Evolutionary conservation across 2,797 vertebrate genomes (phyloP).

Genomic region (Cuculus canorus): DNA sequence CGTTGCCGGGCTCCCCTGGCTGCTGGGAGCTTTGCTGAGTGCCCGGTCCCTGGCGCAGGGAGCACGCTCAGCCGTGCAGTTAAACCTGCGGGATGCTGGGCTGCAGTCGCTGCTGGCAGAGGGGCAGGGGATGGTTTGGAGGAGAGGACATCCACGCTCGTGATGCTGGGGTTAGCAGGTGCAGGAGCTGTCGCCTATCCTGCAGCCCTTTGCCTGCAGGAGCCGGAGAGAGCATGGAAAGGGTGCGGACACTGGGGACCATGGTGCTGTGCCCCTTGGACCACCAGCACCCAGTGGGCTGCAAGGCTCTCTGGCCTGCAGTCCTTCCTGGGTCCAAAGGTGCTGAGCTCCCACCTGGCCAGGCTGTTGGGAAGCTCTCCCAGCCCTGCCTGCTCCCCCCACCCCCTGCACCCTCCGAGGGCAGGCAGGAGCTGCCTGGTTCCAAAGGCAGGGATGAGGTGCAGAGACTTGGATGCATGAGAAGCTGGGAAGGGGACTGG

Average conservation of each 20-base stretch:
- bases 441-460: neutral
- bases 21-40: no score
- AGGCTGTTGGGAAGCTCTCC: neutral
- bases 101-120: no score
- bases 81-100: no score
- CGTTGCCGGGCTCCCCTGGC: neutral
- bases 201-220: neutral
- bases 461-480: rapidly evolving
- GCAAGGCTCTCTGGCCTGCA: neutral
- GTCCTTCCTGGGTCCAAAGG: neutral
- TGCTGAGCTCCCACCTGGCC: rapidly evolving
- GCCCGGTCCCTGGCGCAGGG: no score
- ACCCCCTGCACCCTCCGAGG: neutral
- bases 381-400: neutral
- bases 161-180: rapidly evolving
- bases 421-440: neutral
- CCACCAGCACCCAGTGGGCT: neutral
- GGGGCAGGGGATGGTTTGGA: neutral
- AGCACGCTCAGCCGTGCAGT: no score
- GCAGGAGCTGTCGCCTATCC: rapidly evolving
- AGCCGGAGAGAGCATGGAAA: neutral
- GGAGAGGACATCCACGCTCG: neutral
- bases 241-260: no score
- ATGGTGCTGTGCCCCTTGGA: rapidly evolving
- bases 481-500: rapidly evolving